A percentile compares a stretch with the other conserved stretches of the same genome.
Evolutionary conservation across 2,113 vertebrate species (phyloP).

Genomic region (Platichthys flesus): DNA sequence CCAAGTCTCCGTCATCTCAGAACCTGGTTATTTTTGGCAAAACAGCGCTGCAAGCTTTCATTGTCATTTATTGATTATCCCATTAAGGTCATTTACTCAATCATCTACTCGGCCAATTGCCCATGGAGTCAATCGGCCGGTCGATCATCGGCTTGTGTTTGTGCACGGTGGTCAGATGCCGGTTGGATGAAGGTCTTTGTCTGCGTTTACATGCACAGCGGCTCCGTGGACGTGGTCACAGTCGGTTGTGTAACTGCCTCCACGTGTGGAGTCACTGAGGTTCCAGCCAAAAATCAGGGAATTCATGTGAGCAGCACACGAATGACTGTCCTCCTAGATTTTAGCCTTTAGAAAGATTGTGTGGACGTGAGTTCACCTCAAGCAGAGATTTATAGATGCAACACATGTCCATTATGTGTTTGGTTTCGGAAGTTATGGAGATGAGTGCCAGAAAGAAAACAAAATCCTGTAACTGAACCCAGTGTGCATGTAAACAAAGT

Average conservation of each 20-base stretch:
- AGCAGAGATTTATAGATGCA: conserved; percentile 30
- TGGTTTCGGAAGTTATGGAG: neutral
- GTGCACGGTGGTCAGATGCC: conserved; percentile 29
- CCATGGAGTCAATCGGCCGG: conserved; percentile 40
- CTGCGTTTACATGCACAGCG: conserved; percentile 41
- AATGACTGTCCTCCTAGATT: conserved; percentile 11
- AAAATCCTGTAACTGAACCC: too few relatives aligned
- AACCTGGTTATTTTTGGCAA: conserved; percentile 17
- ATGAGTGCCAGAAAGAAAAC: neutral
- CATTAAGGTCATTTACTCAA: conserved; percentile 53
- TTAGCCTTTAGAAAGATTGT: neutral
- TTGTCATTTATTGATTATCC: conserved; percentile 54
- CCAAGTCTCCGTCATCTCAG: neutral
- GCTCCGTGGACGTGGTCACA: neutral
- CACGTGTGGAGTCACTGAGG: conserved; percentile 8
- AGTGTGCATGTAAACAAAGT: conserved; percentile 44
- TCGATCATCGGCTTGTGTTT: conserved; percentile 44
- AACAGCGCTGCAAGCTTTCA: conserved; percentile 33
- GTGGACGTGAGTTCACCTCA: conserved; percentile 11
- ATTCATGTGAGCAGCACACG: neutral
- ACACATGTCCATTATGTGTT: neutral
- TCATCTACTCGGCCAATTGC: conserved; percentile 48
- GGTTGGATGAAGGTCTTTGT: conserved; percentile 40
- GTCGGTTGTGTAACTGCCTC: conserved; percentile 10
- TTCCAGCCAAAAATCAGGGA: neutral